phyloP scores from a whole-genome alignment of 2,888 invertebrate species.

The Tortricodes alternella region DNA sequence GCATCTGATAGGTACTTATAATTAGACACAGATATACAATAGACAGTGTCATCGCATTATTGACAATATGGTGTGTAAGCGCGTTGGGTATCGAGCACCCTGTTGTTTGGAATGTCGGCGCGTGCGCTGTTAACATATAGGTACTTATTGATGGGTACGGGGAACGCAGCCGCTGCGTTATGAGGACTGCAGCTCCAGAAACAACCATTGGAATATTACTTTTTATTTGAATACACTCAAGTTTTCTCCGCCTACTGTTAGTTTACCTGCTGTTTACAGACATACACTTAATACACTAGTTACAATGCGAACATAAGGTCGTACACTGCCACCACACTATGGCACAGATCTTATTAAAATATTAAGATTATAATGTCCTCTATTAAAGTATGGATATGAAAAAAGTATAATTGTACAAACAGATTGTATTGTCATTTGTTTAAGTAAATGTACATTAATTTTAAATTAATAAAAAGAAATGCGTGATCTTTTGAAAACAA shows the following conservation, averaged over 20 bases:
- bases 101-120: constrained; percentile 66
- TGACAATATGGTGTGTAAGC: constrained; percentile 72
- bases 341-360: constrained; percentile 77
- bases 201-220: constrained; percentile 33
- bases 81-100: constrained; percentile 63
- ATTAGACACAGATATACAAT: constrained; percentile 72
- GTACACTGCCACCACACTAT: constrained; percentile 75
- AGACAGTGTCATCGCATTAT: constrained; percentile 61
- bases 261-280: constrained; percentile 71
- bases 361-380: constrained; percentile 60
- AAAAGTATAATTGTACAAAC: constrained; percentile 24
- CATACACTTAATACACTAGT: constrained; percentile 68
- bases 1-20: constrained; percentile 74
- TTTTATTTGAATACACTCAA: constrained; percentile 49
- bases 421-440: constrained; percentile 29
- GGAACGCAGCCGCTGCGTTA: constrained; percentile 23
- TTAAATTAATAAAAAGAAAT: constrained; percentile 31
- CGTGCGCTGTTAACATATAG: constrained; percentile 40
- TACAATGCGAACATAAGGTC: constrained; percentile 70
- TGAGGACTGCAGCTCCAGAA: constrained; percentile 17
- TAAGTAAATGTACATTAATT: constrained; percentile 32
- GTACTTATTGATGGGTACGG: constrained; percentile 36
- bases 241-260: constrained; percentile 59
- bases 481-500: constrained; percentile 43
- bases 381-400: constrained; percentile 46